Conservation (phyloP, 2,113 vertebrate genomes). For the Caranx melampygus region DNA sequence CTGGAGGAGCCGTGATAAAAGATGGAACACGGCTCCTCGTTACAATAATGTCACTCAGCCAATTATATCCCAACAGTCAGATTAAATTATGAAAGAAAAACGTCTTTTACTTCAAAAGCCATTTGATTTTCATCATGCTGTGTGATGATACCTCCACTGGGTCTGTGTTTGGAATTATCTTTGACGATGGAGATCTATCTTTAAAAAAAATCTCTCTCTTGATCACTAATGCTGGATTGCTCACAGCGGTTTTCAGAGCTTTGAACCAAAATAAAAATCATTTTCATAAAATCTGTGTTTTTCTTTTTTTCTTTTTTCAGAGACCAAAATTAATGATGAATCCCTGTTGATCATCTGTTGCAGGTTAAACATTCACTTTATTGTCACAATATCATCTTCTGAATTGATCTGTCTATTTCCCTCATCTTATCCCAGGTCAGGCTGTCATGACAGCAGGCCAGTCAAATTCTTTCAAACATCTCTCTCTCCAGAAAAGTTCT, state of each 20-base stretch:
- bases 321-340: background rate
- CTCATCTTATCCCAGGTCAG: too few species aligned
- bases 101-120: constrained; percentile 27
- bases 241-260: constrained; percentile 7
- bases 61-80: constrained; percentile 62
- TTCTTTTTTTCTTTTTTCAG: background rate
- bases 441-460: too few species aligned
- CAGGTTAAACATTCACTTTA: background rate
- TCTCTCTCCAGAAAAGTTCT: too few species aligned
- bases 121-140: constrained; percentile 26
- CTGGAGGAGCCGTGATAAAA: constrained; percentile 27
- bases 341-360: background rate
- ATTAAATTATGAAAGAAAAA: constrained; percentile 62
- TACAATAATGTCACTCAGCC: constrained; percentile 71
- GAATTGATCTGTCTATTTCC: background rate
- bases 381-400: background rate
- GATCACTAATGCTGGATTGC: constrained; percentile 23
- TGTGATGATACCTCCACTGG: constrained; percentile 34
- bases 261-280: background rate
- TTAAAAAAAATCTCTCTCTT: background rate
- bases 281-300: too few species aligned
- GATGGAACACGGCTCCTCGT: constrained; percentile 41
- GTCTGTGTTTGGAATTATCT: constrained; percentile 31
- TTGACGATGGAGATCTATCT: constrained; percentile 25
- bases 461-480: too few species aligned